Percentiles rank a stretch among this genome's conserved stretches.
Conservation (phyloP, 2,113 vertebrate genomes). For the Hyperopisus bebe region DNA sequence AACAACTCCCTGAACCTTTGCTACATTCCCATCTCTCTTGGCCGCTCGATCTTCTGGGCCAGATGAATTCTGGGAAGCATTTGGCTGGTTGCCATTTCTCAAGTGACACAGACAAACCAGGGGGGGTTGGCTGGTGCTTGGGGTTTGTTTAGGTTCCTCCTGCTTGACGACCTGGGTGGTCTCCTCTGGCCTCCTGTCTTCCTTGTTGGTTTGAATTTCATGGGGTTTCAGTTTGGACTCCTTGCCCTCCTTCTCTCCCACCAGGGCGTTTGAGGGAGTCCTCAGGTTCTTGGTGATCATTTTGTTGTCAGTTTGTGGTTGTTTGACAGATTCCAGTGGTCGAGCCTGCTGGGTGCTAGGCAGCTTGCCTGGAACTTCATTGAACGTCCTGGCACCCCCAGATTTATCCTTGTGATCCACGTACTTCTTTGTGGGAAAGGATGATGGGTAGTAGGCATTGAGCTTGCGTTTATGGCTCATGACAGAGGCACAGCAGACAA, state of each 20-base stretch:
- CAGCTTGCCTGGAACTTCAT: slow-evolving; percentile 62
- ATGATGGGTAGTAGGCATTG: slow-evolving; percentile 79
- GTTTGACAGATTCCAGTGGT: slow-evolving; percentile 59
- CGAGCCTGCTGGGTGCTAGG: slow-evolving; percentile 38
- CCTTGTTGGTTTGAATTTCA: slow-evolving; percentile 5
- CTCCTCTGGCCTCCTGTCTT: slow-evolving; percentile 29
- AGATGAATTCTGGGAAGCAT: not conserved
- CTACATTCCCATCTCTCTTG: not conserved
- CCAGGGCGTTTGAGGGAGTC: slow-evolving; percentile 55
- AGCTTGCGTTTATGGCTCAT: slow-evolving; percentile 86
- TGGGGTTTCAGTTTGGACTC: slow-evolving; percentile 41
- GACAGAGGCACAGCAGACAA: slow-evolving; percentile 78
- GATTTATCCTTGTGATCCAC: slow-evolving; percentile 59
- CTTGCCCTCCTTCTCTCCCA: slow-evolving; percentile 54
- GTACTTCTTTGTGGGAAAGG: slow-evolving; percentile 74
- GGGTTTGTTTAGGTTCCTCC: slow-evolving; percentile 44
- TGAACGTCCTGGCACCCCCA: slow-evolving; percentile 50
- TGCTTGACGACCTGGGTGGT: slow-evolving; percentile 27
- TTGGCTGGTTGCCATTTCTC: slow-evolving; percentile 45
- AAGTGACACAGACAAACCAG: slow-evolving; percentile 62
- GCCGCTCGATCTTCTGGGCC: not conserved
- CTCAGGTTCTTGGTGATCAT: slow-evolving; percentile 74
- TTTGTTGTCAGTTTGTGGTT: slow-evolving; percentile 71
- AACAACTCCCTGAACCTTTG: slow-evolving; percentile 21
- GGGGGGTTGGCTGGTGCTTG: slow-evolving; percentile 39